phyloP scores from a whole-genome alignment of 2,888 invertebrate species.

The Chromoteleia sp. region DNA sequence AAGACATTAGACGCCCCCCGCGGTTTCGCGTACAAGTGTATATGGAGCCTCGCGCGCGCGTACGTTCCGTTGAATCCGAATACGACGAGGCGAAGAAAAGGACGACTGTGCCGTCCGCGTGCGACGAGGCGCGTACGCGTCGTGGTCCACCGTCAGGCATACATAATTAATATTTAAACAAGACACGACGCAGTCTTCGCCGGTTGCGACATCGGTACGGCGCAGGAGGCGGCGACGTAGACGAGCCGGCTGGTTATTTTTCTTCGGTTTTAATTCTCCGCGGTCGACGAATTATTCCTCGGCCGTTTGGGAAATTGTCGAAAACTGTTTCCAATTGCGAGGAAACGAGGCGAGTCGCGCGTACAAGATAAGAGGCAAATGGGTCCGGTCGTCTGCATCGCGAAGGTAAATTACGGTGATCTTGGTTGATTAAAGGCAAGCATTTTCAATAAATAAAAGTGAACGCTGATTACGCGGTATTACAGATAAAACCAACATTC shows the following conservation, averaged over 20 bases:
- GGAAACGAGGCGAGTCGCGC: neutral
- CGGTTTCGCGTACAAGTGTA: conserved; percentile 75
- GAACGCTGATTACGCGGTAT: conserved; percentile 47
- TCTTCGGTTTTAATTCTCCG: conserved; percentile 25
- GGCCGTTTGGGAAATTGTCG: conserved; percentile 11
- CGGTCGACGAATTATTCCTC: conserved; percentile 9
- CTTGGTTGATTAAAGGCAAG: conserved; percentile 55
- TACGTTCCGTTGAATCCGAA: conserved; percentile 24
- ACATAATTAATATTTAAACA: conserved; percentile 83
- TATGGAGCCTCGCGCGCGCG: conserved; percentile 55
- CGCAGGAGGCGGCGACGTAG: conserved; percentile 34
- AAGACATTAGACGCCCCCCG: conserved; percentile 75
- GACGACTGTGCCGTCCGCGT: conserved; percentile 51
- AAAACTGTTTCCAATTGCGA: conserved; percentile 9
- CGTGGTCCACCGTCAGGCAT: conserved; percentile 78
- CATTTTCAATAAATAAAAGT: conserved; percentile 58
- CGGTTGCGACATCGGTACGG: conserved; percentile 13
- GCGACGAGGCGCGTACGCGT: conserved; percentile 78
- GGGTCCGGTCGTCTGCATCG: conserved; percentile 11
- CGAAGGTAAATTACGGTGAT: conserved; percentile 45
- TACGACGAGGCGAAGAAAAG: conserved; percentile 3
- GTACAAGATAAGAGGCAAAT: conserved; percentile 37
- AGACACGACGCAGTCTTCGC: conserved; percentile 69
- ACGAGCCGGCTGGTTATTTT: conserved; percentile 34
- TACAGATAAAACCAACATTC: conserved; percentile 49